Base-by-base conservation (phyloP, 2,888 invertebrate genomes). In the Gasteruption jaculator region DNA sequence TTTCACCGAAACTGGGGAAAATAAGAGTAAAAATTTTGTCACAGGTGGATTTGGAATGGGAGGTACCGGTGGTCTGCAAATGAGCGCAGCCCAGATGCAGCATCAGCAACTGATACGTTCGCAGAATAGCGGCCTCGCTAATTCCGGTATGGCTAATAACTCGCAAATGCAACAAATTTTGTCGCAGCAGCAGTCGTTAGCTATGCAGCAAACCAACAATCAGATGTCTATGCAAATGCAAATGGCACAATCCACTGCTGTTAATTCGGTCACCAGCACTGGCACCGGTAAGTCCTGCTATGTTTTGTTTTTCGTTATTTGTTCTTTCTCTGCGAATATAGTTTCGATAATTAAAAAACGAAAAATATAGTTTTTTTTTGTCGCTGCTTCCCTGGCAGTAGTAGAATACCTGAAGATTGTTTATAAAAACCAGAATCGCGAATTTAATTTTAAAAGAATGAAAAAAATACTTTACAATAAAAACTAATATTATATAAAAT, bases 161-260 rank as follows among this genome's bases (percentile, higher is more conserved):
- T 57, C 65, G 41, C 64, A 75, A 61, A 75, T 74, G 64, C 76
- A 76, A 53, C 75, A 74, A 48, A 67, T 74, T 61, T 59, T 75
- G 44, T 63, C 66, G 45, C 75, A 75, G 54, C 74, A 74, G 40
- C 74, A 74, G 50, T 72, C 68, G 34, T 58, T 74, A 38, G 67
- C 63, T 12, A 72, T 75, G 70, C 76, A 75, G 49, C 73, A 75
- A 48, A 61, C 57, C 45, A 65, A 73, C 65, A 71, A 65, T 70
- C 72, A 77, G 74, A 77, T 78, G 75, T 73, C 76, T 12, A 73
- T 78, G 73, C 72, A 69, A 48, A 67, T 73, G 60, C 72, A 73
- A 50, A 73, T 73, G 72, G 68, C 70, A 33, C 70, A 73, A 56
- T 60, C 71, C 16, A 58, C 70, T 39, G 69, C 71, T 19, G 66